These are phyloP conservation scores for Sarcoramphus papa DNA, from an alignment of 2,797 vertebrate genomes.

Conservation along the genomic window DNA sequence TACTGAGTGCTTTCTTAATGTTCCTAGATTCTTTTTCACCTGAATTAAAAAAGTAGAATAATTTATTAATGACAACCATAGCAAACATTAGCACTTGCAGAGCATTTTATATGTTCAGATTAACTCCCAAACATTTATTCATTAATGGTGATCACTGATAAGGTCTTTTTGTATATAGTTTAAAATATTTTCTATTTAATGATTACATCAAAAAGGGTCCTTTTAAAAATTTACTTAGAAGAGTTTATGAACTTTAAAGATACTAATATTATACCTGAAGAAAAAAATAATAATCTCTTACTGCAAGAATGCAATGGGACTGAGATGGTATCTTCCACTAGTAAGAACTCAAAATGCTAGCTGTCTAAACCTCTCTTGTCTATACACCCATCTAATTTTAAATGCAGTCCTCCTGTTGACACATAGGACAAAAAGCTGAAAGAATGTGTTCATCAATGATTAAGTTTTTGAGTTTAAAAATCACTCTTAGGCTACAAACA, in stretches of 20 bases:
- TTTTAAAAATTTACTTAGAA: neutral
- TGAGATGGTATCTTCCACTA: neutral
- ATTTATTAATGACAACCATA: neutral
- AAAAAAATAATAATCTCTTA: neutral
- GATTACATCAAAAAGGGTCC: neutral
- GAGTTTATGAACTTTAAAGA: neutral
- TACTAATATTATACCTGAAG: neutral
- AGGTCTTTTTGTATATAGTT: neutral
- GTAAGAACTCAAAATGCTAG: neutral
- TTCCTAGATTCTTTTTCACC: slow-evolving; percentile 1
- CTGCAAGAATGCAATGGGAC: neutral
- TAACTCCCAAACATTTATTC: neutral
- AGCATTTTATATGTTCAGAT: neutral
- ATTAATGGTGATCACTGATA: neutral
- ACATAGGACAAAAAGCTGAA: neutral
- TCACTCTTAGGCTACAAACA: neutral
- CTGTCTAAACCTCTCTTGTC: neutral
- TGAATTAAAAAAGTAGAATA: slow-evolving; percentile 6
- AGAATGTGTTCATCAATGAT: neutral
- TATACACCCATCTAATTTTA: neutral
- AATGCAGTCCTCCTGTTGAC: neutral
- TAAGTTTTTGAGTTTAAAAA: neutral
- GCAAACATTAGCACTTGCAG: neutral
- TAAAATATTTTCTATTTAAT: neutral
- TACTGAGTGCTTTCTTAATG: neutral